These are phyloP conservation scores for Chanos chanos DNA, from an alignment of 2,797 vertebrate genomes.

Conservation along the genomic window DNA sequence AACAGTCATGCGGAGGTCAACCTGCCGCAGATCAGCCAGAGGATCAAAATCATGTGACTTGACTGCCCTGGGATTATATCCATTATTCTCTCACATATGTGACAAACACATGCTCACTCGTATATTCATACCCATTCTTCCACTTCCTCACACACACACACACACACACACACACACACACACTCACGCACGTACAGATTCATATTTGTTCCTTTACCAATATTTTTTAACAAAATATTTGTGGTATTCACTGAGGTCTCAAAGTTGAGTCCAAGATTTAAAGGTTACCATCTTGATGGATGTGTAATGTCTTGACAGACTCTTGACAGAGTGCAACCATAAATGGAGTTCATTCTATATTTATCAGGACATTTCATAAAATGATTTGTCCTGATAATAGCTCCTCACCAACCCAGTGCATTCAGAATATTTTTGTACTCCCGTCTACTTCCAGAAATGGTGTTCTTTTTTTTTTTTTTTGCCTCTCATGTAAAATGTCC, in stretches of 20 bases:
- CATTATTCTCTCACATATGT: slow-evolving; percentile 20
- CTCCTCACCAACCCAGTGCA: too few species aligned
- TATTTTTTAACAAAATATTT: neutral
- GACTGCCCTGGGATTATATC: slow-evolving; percentile 18
- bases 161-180: neutral
- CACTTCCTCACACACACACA: slow-evolving; percentile 4
- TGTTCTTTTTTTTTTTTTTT: too few species aligned
- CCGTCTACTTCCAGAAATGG: too few species aligned
- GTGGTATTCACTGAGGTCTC: neutral
- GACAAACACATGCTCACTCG: slow-evolving; percentile 11
- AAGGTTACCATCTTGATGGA: too few species aligned
- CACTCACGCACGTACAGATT: neutral
- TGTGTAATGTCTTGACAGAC: too few species aligned
- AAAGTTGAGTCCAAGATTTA: too few species aligned
- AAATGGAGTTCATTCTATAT: too few species aligned
- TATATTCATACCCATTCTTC: neutral
- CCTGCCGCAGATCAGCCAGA: slow-evolving; percentile 10
- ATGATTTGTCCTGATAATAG: too few species aligned
- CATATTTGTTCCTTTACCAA: neutral
- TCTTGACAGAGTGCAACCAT: too few species aligned
- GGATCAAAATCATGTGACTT: slow-evolving; percentile 21
- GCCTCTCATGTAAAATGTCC: too few species aligned
- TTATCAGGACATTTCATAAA: too few species aligned
- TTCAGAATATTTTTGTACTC: too few species aligned
- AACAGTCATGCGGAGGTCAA: slow-evolving; percentile 32